These are phyloP conservation scores for Pygocentrus nattereri DNA, from an alignment of 2,797 vertebrate genomes.

Conservation along the genomic window DNA sequence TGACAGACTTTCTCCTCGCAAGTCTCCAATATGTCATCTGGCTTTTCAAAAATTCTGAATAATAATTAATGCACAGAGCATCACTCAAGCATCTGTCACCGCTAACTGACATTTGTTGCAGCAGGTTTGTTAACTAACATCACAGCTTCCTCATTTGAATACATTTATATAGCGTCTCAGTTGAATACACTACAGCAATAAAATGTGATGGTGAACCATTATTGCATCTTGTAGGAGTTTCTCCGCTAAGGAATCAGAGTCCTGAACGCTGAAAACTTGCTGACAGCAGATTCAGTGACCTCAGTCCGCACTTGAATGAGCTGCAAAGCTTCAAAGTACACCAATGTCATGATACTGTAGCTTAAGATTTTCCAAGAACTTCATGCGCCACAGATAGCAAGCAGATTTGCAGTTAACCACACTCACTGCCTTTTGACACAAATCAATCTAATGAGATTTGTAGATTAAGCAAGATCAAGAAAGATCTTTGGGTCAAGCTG, in stretches of 20 bases:
- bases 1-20: constrained; percentile 6
- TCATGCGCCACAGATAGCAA: neutral
- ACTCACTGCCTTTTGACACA: too few species aligned
- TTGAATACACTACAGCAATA: neutral
- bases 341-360: neutral
- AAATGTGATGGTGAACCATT: neutral
- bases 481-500: too few species aligned
- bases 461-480: too few species aligned
- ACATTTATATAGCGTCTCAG: neutral
- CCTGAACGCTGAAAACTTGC: too few species aligned
- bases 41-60: constrained; percentile 22
- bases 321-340: neutral
- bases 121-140: neutral
- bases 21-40: constrained; percentile 25
- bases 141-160: constrained; percentile 8
- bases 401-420: too few species aligned
- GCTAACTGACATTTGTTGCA: neutral
- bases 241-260: neutral
- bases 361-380: too few species aligned
- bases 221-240: neutral
- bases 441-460: too few species aligned
- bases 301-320: neutral
- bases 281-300: neutral
- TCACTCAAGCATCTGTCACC: constrained; percentile 28
- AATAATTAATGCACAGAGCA: constrained; percentile 28